phyloP scores from a whole-genome alignment of 2,797 vertebrate species.

The Scomberomorus guttatus region DNA sequence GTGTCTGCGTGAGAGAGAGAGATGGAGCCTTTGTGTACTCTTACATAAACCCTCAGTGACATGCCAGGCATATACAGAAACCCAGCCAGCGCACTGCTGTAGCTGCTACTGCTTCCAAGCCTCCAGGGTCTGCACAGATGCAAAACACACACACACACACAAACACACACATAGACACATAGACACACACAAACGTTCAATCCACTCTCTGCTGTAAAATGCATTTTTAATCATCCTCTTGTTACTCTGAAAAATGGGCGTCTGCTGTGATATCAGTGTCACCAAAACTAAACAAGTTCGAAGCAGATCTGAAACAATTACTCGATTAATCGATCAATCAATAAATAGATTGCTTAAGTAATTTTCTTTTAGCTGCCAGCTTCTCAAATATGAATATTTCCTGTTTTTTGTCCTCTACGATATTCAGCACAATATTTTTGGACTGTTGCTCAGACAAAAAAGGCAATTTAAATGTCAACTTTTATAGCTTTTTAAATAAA shows the following conservation, averaged over 20 bases:
- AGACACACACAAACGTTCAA: constrained; percentile 6
- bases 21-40: constrained; percentile 46
- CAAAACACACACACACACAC: constrained; percentile 13
- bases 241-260: constrained; percentile 41
- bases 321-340: too few species aligned
- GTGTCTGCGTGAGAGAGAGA: constrained; percentile 32
- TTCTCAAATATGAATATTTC: too few species aligned
- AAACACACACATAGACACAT: constrained; percentile 10
- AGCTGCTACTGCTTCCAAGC: constrained; percentile 63
- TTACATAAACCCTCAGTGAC: constrained; percentile 77
- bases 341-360: too few species aligned
- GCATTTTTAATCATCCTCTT: constrained; percentile 58
- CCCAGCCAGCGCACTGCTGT: constrained; percentile 61
- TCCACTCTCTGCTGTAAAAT: constrained; percentile 39
- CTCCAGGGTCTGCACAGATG: constrained; percentile 40
- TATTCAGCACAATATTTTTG: too few species aligned
- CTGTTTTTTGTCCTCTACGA: too few species aligned
- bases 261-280: constrained; percentile 46
- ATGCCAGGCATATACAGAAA: constrained; percentile 66
- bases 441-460: too few species aligned
- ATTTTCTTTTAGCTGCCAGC: background rate
- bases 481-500: too few species aligned
- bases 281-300: constrained; percentile 11
- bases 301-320: background rate
- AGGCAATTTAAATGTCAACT: too few species aligned